phyloP scores from a whole-genome alignment of 2,113 vertebrate species.

The Eulemur rufifrons region DNA sequence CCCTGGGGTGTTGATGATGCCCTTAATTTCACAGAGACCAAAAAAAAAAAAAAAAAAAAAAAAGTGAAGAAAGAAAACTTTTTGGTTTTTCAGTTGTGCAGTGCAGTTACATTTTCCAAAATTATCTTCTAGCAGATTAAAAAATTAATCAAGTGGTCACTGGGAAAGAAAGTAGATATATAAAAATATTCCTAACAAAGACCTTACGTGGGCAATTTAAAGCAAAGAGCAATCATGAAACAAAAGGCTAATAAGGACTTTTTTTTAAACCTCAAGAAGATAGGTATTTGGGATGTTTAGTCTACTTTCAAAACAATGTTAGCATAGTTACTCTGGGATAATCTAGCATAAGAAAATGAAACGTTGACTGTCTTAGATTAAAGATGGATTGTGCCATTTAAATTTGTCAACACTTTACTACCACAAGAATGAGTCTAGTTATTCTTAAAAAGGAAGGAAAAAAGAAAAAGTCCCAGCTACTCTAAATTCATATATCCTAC shows the following conservation, averaged over 20 bases:
- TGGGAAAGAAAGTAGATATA: neutral
- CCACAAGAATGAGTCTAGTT: neutral
- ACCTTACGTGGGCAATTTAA: neutral
- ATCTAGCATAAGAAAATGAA: slow-evolving; percentile 31
- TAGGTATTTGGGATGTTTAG: neutral
- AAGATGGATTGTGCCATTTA: neutral
- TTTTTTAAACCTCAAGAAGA: neutral
- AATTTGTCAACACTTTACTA: neutral
- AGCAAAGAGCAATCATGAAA: neutral
- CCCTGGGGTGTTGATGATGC: neutral
- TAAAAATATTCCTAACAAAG: neutral
- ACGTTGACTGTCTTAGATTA: neutral
- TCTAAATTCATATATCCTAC: neutral
- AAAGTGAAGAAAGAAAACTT: slow-evolving; percentile 26
- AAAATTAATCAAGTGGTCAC: neutral
- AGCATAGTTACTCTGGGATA: neutral
- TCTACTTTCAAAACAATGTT: slow-evolving; percentile 16
- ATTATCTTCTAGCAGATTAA: neutral
- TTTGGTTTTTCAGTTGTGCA: neutral
- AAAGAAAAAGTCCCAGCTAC: neutral
- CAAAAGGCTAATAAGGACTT: neutral
- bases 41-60: neutral
- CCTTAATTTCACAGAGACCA: slow-evolving; percentile 16
- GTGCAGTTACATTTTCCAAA: neutral
- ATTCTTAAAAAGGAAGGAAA: neutral